Evolutionary conservation across 2,888 invertebrate genomes (phyloP), one percentile per base, ranked within the genome.

Genomic region (Pomacea canaliculata): DNA sequence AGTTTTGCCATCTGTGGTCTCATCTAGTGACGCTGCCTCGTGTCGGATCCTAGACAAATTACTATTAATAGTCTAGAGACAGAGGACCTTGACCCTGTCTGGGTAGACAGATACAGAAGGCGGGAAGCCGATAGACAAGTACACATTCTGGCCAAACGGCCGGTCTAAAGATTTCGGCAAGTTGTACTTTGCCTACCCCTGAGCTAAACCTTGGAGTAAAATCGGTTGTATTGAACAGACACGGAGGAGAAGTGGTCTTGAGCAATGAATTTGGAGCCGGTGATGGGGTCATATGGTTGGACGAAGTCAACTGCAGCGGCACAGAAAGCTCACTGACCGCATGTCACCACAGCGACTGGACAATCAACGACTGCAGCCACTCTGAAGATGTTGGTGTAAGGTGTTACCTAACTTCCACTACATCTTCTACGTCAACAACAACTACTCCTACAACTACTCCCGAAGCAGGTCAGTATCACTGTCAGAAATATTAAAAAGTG

Each of bases 341-440:
- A 23, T 95, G 95, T 86, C 90, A 91, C 9, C 94, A 94, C 84
- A 92, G 93, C 90, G 92, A 93, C 12, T 95, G 95, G 95, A 94
- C 94, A 2, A 92, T 93, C 78, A 93, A 93, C 87, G 95, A 95
- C 88, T 95, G 95, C 87, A 93, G 93, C 78, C 95, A 95, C 87
- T 91, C 92, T 9, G 95, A 95, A 90, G 95, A 95, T 86, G 94
- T 94, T 3, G 93, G 93, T 7, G 92, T 95, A 18, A 72, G 73
- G 13, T 89, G 89, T 71, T 56, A 68, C 63, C 56, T 51, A 12
- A 19, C 60, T 7, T 46, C 51, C 9, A 59, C 70, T n/a, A 12
- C 63, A 23, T 27, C 74, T 46, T 72, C 71, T 19, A 69, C 75
- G 16, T 49, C 59, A 16, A 63, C 72, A 49, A 67, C 67, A 19